Evolutionary conservation across 2,113 vertebrate genomes (phyloP).

Genomic region (Xiphophorus hellerii): DNA sequence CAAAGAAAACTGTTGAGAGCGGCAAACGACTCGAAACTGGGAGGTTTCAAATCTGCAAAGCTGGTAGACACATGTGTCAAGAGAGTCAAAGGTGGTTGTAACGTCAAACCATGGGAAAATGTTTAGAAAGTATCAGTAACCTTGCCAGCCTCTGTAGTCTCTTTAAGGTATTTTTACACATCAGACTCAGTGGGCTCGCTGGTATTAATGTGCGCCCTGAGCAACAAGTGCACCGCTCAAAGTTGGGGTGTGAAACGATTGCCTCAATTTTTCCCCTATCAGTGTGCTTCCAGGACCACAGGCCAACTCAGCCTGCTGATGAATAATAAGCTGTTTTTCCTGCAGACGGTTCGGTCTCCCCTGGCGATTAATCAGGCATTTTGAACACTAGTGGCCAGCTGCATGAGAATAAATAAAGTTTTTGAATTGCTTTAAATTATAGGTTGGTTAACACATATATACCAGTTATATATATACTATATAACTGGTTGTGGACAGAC

Average conservation of each 20-base stretch:
- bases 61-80: too few relatives aligned
- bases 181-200: not conserved
- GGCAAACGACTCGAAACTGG: too few relatives aligned
- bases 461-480: too few relatives aligned
- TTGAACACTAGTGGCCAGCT: not conserved
- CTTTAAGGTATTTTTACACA: conserved; percentile 11
- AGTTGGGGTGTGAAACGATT: not conserved
- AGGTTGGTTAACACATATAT: not conserved
- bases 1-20: not conserved
- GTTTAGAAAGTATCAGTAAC: not conserved
- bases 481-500: too few relatives aligned
- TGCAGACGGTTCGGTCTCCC: not conserved
- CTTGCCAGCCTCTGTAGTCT: not conserved
- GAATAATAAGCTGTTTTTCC: conserved; percentile 1
- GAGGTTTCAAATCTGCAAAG: too few relatives aligned
- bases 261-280: not conserved
- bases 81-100: not conserved
- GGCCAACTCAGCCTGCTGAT: not conserved
- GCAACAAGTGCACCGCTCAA: not conserved
- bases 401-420: not conserved
- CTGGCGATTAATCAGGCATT: too few relatives aligned
- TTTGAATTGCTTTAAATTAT: not conserved
- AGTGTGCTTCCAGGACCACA: not conserved
- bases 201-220: not conserved
- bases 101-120: not conserved